phyloP scores from a whole-genome alignment of 1,140 invertebrate species.

The Pemphigus obesinymphae region DNA sequence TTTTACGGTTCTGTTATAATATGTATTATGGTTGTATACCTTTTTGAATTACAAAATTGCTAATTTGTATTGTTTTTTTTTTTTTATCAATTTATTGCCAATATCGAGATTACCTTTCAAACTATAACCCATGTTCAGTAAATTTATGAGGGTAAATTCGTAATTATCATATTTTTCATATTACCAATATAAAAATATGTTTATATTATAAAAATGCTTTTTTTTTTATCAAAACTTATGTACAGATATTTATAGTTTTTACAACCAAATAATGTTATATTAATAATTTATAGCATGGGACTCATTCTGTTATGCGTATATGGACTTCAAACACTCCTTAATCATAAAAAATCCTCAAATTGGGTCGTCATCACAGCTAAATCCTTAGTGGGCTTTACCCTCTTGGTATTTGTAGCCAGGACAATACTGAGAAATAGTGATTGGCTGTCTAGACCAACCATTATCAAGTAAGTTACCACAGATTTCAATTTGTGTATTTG shows the following conservation, averaged over 20 bases:
- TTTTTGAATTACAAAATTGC: too few species aligned
- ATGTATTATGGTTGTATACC: too few species aligned
- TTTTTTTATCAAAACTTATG: too few species aligned
- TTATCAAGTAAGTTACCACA: conserved; percentile 58
- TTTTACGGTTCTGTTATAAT: too few species aligned
- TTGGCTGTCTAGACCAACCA: conserved; percentile 71
- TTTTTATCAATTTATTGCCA: background rate
- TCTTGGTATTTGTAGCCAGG: conserved; percentile 60
- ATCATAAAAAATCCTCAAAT: conserved; percentile 49
- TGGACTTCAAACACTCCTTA: conserved; percentile 61
- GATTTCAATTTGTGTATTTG: background rate
- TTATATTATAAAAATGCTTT: too few species aligned
- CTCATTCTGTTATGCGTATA: conserved; percentile 61
- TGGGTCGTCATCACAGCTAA: background rate
- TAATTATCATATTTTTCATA: background rate
- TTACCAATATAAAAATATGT: background rate
- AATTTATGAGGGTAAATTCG: background rate
- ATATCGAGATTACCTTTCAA: background rate
- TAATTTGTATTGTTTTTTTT: too few species aligned
- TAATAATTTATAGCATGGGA: conserved; percentile 57
- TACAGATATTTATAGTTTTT: background rate
- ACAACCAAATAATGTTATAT: background rate
- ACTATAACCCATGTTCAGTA: background rate
- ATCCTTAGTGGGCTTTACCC: conserved; percentile 28
- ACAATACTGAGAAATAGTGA: conserved; percentile 69